Evolutionary conservation across 23 tunicate genomes (phyloP), one percentile per base, ranked within the genome.

Genomic region (Corella eumyota): DNA sequence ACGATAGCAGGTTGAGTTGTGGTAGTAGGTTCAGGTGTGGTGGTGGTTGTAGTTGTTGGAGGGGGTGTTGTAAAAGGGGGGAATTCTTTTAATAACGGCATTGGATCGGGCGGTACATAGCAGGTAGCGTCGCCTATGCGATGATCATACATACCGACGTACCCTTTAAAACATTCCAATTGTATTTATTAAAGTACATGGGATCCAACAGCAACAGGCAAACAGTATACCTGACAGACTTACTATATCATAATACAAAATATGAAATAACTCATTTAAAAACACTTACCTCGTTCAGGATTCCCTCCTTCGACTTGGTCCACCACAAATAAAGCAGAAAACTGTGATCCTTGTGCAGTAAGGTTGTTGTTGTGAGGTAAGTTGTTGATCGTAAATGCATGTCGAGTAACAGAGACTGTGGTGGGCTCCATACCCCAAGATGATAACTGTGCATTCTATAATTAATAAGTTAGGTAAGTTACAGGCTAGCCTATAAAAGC

Each of bases 341-440:
- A 26, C 26, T 46, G 45, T 53, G 56, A n/a, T 36, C 19, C 49
- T 58, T 32, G 22, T 28, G 44, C 23, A 6, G 45, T 34, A 45
- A 67, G 61, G 61, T 57, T 33, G 37, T 48, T 26, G 23, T 78
- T 69, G n/a, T 21, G 34, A 4, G 50, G 52, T 1, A 58, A n/a
- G 61, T 68, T 82, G 70, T 59, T 66, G 4, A 82, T 26, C 0
- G 92, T 82, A 50, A 82, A 73, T 35, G 76, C 51, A 20, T 71
- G 30, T 25, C 59, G 74, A 24, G 51, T 26, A 11, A 47, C 24
- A 15, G 80, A 73, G 13, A 68, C 62, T 13, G 69, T 26, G 25
- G 92, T 65, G 25, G 54, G 54, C 45, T 82, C 79, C 50, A 74
- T 32, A 11, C 69, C 52, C 92, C 80, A 82, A 61, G 76, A 67